These are phyloP conservation scores for Xestia xanthographa DNA, from an alignment of 2,888 invertebrate genomes.

Conservation along the genomic window DNA sequence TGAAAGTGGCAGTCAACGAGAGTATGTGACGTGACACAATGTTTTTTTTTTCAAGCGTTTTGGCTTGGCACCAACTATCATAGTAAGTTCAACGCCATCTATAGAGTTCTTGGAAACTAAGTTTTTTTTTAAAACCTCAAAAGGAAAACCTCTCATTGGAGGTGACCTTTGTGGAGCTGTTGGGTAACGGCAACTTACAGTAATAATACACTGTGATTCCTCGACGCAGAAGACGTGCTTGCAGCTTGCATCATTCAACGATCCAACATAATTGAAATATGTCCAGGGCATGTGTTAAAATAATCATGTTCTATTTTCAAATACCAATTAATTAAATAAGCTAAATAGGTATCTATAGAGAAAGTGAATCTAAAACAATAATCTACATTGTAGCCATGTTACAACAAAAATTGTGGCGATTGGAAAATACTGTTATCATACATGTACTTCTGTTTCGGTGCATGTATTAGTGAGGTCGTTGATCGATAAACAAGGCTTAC, in stretches of 20 bases:
- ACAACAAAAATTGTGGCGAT: slow-evolving; percentile 17
- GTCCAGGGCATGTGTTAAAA: background rate
- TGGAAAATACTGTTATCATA: slow-evolving; percentile 42
- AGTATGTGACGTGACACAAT: too few relatives aligned
- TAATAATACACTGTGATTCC: background rate
- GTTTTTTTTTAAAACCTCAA: too few relatives aligned
- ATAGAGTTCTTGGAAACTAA: too few relatives aligned
- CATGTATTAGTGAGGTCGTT: slow-evolving; percentile 57
- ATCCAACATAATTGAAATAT: background rate
- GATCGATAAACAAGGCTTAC: slow-evolving; percentile 66
- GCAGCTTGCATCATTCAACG: background rate
- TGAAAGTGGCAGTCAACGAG: too few relatives aligned
- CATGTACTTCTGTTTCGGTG: slow-evolving; percentile 47
- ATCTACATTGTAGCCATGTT: background rate
- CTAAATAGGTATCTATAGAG: background rate
- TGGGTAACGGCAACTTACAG: background rate
- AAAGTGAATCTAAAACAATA: background rate
- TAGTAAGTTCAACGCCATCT: too few relatives aligned
- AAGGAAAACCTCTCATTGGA: too few relatives aligned
- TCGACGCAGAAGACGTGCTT: background rate
- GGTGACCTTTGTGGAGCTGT: background rate
- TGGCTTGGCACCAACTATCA: too few relatives aligned
- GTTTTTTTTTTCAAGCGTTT: too few relatives aligned
- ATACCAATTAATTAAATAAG: background rate
- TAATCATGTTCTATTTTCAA: background rate